Conservation (phyloP, 2,113 vertebrate genomes). For the Isurus oxyrinchus region DNA sequence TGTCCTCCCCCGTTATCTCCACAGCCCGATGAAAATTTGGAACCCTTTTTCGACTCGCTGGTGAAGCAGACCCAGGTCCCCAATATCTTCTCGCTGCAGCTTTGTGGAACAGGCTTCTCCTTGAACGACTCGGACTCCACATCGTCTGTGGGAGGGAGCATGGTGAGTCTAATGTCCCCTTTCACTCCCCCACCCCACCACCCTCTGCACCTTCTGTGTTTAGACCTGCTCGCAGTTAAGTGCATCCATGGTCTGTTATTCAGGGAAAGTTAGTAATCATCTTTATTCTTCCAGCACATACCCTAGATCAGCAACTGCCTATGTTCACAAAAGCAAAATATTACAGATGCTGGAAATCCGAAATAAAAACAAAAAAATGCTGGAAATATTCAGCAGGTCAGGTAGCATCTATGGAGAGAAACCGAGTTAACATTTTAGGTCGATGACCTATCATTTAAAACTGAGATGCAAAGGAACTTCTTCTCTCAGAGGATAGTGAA, state of each 20-base stretch:
- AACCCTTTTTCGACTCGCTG: conserved; percentile 95
- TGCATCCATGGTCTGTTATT: background rate
- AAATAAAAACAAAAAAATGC: background rate
- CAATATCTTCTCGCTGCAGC: conserved; percentile 92
- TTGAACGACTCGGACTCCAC: conserved; percentile 76
- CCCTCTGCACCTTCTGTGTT: background rate
- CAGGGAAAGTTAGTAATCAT: background rate
- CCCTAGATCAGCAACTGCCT: background rate
- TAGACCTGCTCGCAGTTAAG: background rate
- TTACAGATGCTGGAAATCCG: background rate
- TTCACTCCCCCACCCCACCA: background rate
- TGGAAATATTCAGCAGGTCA: background rate
- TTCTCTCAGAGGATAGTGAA: no score
- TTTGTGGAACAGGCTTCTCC: conserved; percentile 82
- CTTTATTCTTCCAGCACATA: background rate
- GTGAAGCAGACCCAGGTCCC: conserved; percentile 84
- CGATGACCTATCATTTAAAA: no score
- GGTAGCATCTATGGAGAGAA: background rate
- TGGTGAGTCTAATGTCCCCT: conserved; percentile 63
- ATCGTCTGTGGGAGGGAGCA: conserved; percentile 88
- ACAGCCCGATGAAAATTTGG: conserved; percentile 84
- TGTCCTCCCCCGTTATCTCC: conserved; percentile 36
- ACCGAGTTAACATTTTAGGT: no score
- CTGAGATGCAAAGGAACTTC: no score
- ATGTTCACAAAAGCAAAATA: no score